Conservation (phyloP, 2,113 vertebrate species). For the Tenebrosternarchus preto region DNA sequence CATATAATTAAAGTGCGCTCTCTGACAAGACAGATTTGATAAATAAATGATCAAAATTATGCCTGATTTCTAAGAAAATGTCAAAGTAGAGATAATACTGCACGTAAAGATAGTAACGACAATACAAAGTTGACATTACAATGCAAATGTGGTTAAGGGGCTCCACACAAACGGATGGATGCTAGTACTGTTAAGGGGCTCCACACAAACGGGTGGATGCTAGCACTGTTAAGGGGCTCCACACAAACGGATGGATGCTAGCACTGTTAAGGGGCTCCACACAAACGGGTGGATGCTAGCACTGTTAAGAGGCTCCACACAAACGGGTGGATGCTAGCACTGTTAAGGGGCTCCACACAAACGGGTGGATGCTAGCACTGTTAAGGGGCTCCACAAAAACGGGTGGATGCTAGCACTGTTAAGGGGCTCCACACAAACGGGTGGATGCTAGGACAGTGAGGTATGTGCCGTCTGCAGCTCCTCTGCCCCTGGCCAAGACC, state of each 20-base stretch:
- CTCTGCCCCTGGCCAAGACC: constrained; percentile 15
- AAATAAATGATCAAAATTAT: no score
- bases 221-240: constrained; percentile 40
- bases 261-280: constrained; percentile 39
- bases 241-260: constrained; percentile 33
- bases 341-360: constrained; percentile 38
- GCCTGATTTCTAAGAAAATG: background rate
- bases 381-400: constrained; percentile 35
- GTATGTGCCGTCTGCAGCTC: constrained; percentile 49
- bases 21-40: background rate
- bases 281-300: constrained; percentile 35
- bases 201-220: constrained; percentile 30
- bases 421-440: constrained; percentile 35
- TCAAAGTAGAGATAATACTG: background rate
- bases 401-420: constrained; percentile 32
- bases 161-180: constrained; percentile 36
- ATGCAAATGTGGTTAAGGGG: constrained; percentile 33
- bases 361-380: constrained; percentile 36
- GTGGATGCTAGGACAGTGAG: constrained; percentile 35
- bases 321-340: constrained; percentile 36
- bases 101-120: background rate
- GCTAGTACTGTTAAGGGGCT: constrained; percentile 39
- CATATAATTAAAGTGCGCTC: background rate
- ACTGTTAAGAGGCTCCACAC: constrained; percentile 38
- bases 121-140: background rate